Evolutionary conservation across 2,888 invertebrate genomes (phyloP), one percentile per base, ranked within the genome.

Genomic region (Lasioglossum malachurum): DNA sequence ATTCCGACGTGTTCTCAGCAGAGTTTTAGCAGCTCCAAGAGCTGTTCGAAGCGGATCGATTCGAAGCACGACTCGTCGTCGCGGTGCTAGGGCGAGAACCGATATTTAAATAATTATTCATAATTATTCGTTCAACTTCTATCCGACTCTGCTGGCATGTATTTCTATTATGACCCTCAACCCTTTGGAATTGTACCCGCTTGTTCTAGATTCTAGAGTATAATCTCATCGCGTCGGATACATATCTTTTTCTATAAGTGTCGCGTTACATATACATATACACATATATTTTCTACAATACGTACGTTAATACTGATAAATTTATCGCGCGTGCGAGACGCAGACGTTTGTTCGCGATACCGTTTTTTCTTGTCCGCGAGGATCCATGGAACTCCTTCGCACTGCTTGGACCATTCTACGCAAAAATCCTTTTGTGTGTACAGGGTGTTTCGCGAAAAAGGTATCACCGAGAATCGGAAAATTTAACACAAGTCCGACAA

Each of bases 161-260:
- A 72, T 80, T 71, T 80, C 44, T 75, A 83, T 49, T 23, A 8
- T 23, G 35, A 27, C 2, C 60, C 7, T 16, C 5, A 64, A 27
- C 16, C 10, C 23, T n/a, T 10, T 10, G n/a, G 12, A 77, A 86
- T 86, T 87, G 31, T 71, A 74, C 60, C 75, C 67, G 87, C 87
- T 86, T 86, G 72, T 78, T 86, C 77, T 60, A 27, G 46, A 46
- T 46, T 46, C 46, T 80, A 86, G 83, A 75, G 83, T 83, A 83
- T 38, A n/a, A 41, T 78, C 83, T 71, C 78, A 78, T 74, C 57
- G 75, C 75, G 78, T 78, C 67, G 74, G 83, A 83, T 86, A 87
- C 87, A 87, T 87, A 87, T 86, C 86, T 80, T 87, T 87, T 83
- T 86, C 86, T 87, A 86, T 78, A 83, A 74, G 74, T 83, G 57